Evolutionary conservation across 1,140 invertebrate species (phyloP).

Genomic region (Steinernema feltiae): DNA sequence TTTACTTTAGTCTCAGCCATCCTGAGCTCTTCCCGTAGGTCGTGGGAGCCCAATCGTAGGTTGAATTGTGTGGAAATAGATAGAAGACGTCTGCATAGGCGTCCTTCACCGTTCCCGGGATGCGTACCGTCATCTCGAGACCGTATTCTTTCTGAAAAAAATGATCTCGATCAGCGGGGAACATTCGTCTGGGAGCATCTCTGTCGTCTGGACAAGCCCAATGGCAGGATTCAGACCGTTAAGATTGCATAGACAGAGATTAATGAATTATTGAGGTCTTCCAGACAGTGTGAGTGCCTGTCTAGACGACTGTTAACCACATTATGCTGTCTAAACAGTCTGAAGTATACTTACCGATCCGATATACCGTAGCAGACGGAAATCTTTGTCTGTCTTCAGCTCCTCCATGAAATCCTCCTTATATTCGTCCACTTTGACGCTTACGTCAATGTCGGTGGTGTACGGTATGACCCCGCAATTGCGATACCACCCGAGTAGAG

Average conservation of each 20-base stretch:
- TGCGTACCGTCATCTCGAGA: background rate
- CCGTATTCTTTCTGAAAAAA: background rate
- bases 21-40: background rate
- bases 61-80: background rate
- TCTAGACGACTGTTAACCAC: no score
- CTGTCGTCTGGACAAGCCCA: no score
- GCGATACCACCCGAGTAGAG: constrained; percentile 5
- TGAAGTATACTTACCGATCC: background rate
- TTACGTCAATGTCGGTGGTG: constrained; percentile 8
- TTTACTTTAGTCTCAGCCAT: constrained; percentile 5
- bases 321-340: no score
- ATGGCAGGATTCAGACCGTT: no score
- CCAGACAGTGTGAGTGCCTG: no score
- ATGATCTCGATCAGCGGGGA: no score
- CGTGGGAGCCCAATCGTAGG: background rate
- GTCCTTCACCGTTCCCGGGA: background rate
- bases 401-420: constrained; percentile 15
- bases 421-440: constrained; percentile 26
- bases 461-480: constrained; percentile 12
- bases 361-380: background rate
- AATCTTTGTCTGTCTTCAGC: background rate
- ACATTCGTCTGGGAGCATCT: no score
- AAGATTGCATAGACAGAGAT: background rate
- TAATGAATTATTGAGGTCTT: no score
- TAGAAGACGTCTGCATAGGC: background rate